Evolutionary conservation across 2,888 invertebrate genomes (phyloP).

Genomic region (Panopea generosa): DNA sequence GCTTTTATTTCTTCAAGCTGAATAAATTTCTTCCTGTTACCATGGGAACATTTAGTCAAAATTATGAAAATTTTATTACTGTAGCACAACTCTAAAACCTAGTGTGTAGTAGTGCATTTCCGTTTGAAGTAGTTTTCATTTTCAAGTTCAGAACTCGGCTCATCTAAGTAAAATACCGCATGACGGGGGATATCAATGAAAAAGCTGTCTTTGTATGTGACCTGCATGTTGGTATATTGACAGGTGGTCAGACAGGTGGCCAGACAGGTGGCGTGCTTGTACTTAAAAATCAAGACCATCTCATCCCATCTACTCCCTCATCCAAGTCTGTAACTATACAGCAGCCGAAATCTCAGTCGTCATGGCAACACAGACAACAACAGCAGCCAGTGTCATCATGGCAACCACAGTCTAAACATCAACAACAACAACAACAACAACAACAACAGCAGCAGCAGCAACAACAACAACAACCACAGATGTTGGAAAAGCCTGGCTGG

Average conservation of each 20-base stretch:
- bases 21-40: too few relatives aligned
- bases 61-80: too few relatives aligned
- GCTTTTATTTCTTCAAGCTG: too few relatives aligned
- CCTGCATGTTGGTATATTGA: too few relatives aligned
- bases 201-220: too few relatives aligned
- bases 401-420: conserved; percentile 52
- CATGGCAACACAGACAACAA: conserved; percentile 55
- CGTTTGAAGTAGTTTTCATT: too few relatives aligned
- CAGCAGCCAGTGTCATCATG: conserved; percentile 42
- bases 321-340: conserved; percentile 19
- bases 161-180: too few relatives aligned
- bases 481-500: conserved; percentile 37
- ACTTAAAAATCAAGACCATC: conserved; percentile 54
- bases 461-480: conserved; percentile 43
- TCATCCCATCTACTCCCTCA: conserved; percentile 22
- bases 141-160: too few relatives aligned
- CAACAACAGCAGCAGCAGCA: conserved; percentile 63
- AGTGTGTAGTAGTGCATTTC: too few relatives aligned
- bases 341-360: conserved; percentile 30
- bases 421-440: conserved; percentile 80
- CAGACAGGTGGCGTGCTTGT: conserved; percentile 59
- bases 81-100: too few relatives aligned
- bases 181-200: too few relatives aligned
- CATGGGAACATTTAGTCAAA: too few relatives aligned
- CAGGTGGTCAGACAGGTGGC: conserved; percentile 4